phyloP scores from a whole-genome alignment of 2,113 vertebrate genomes.

The Ancistrus triradiatus region DNA sequence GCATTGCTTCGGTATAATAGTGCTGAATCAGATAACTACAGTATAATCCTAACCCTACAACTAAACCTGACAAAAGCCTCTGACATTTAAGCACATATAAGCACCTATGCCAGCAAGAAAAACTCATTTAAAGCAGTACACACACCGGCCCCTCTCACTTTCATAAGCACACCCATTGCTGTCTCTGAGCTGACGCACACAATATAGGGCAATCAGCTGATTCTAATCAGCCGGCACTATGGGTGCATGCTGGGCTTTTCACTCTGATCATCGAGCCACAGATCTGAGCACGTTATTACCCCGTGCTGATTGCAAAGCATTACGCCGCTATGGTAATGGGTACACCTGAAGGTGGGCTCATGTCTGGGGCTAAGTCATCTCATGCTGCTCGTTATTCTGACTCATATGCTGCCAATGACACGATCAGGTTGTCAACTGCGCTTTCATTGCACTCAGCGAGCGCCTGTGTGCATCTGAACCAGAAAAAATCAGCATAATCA shows the following conservation, averaged over 20 bases:
- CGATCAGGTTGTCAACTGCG: slow-evolving; percentile 47
- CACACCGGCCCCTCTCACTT: neutral
- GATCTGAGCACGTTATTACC: slow-evolving; percentile 62
- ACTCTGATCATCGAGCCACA: slow-evolving; percentile 57
- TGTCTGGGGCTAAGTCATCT: slow-evolving; percentile 45
- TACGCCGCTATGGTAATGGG: slow-evolving; percentile 60
- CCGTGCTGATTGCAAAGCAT: slow-evolving; percentile 63
- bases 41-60: no score
- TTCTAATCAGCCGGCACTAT: slow-evolving; percentile 63
- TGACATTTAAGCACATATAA: no score
- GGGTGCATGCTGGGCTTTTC: slow-evolving; percentile 56
- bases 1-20: no score
- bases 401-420: slow-evolving; percentile 43
- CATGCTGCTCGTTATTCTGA: slow-evolving; percentile 44
- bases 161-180: slow-evolving; percentile 2
- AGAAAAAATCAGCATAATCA: slow-evolving; percentile 10
- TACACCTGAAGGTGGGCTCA: slow-evolving; percentile 51
- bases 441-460: slow-evolving; percentile 34
- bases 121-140: no score
- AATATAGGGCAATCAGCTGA: slow-evolving; percentile 55
- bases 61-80: no score
- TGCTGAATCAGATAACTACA: no score
- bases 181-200: slow-evolving; percentile 49
- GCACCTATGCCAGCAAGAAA: no score
- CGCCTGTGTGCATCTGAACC: slow-evolving; percentile 6